Conservation (phyloP, 2,888 invertebrate species). For the Nomada ferruginata region DNA sequence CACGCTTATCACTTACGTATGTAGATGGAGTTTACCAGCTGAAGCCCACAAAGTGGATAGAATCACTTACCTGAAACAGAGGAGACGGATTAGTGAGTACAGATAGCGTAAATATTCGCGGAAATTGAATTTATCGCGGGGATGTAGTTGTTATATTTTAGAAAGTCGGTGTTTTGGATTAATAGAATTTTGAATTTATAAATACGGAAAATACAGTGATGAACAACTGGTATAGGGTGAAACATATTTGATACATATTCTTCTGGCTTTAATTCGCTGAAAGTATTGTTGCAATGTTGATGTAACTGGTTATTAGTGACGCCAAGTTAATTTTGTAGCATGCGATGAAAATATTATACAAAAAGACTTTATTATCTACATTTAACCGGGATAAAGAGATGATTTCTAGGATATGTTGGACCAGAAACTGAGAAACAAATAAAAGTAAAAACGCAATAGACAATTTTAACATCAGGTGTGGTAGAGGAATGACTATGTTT, state of each 20-base stretch:
- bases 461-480: neutral
- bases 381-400: neutral
- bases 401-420: neutral
- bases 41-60: conserved; percentile 1
- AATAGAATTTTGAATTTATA: too few relatives aligned
- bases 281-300: too few relatives aligned
- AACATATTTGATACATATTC: too few relatives aligned
- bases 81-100: conserved; percentile 32
- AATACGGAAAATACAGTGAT: too few relatives aligned
- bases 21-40: conserved; percentile 26
- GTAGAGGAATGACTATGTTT: neutral
- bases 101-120: too few relatives aligned
- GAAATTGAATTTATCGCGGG: too few relatives aligned
- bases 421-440: neutral
- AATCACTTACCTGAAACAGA: conserved; percentile 76
- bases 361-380: neutral
- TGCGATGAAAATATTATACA: neutral
- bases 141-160: too few relatives aligned
- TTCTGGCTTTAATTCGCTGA: too few relatives aligned
- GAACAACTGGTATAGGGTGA: too few relatives aligned
- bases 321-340: neutral
- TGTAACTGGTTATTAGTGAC: too few relatives aligned
- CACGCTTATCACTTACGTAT: conserved; percentile 54
- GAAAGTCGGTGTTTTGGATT: too few relatives aligned
- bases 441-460: neutral